Percentiles rank a stretch among this genome's conserved stretches.
phyloP scores from a whole-genome alignment of 2,113 vertebrate species.

The Apus apus region DNA sequence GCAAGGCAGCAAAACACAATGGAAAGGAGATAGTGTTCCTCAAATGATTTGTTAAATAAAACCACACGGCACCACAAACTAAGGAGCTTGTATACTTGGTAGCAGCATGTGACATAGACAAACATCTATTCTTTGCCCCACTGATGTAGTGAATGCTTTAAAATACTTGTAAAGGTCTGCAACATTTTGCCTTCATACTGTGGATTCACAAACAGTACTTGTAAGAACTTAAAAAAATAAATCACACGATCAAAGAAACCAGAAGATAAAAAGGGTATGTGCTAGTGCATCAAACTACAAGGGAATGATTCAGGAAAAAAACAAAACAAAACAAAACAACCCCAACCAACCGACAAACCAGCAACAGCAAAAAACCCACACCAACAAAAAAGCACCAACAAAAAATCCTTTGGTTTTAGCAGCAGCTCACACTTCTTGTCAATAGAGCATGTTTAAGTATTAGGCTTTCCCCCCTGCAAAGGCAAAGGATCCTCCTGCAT shows the following conservation, averaged over 20 bases:
- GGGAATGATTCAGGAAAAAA: not conserved
- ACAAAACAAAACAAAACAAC: not conserved
- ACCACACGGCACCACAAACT: not conserved
- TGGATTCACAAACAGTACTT: not conserved
- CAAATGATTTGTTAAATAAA: constrained; percentile 32
- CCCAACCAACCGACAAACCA: not conserved
- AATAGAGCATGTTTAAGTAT: not conserved
- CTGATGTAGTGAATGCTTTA: not conserved
- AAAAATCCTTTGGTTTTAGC: not conserved
- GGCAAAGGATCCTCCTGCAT: not conserved
- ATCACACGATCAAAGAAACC: not conserved
- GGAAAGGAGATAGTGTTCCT: not conserved
- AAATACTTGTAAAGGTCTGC: not conserved
- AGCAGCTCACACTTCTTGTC: constrained; percentile 6
- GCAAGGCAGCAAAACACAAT: not conserved
- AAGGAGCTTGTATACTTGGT: not conserved
- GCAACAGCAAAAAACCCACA: not conserved
- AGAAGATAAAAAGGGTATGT: not conserved
- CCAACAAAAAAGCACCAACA: not conserved
- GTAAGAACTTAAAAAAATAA: constrained; percentile 1
- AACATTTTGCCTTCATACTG: not conserved
- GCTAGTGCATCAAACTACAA: not conserved
- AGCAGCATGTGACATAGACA: not conserved
- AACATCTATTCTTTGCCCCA: not conserved
- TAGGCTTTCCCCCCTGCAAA: constrained; percentile 35